Percentiles rank a stretch among this genome's conserved stretches.
phyloP scores from a whole-genome alignment of 2,888 invertebrate genomes.

The Chrysodeixis includens region DNA sequence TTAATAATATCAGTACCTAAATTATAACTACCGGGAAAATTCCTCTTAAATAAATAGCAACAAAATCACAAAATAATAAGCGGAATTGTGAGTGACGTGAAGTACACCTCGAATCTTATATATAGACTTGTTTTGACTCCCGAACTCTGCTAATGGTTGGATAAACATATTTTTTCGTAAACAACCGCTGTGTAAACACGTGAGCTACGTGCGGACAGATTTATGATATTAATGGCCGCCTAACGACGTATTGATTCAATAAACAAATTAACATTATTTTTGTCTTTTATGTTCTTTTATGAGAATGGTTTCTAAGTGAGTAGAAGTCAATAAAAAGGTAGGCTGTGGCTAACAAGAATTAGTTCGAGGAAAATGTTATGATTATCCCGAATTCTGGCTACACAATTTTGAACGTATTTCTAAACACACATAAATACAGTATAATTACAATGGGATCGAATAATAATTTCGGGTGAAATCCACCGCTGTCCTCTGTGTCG shows the following conservation, averaged over 20 bases:
- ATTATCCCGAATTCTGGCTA: neutral
- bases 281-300: constrained; percentile 1
- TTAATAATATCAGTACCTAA: too few relatives aligned
- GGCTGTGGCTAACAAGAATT: neutral
- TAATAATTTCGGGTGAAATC: too few relatives aligned
- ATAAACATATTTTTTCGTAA: constrained; percentile 49
- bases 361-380: neutral
- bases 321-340: neutral
- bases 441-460: too few relatives aligned
- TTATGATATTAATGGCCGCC: constrained; percentile 33
- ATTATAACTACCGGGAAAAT: too few relatives aligned
- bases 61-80: neutral
- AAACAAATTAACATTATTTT: constrained; percentile 29
- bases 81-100: constrained; percentile 7
- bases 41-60: neutral
- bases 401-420: neutral
- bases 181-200: constrained; percentile 40
- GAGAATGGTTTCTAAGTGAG: too few relatives aligned
- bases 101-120: constrained; percentile 1
- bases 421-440: neutral
- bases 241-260: constrained; percentile 17
- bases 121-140: constrained; percentile 40
- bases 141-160: constrained; percentile 15
- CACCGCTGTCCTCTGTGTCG: too few relatives aligned
- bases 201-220: constrained; percentile 17